These are phyloP conservation scores for Araneus ventricosus DNA, from an alignment of 1,140 invertebrate species.

Conservation along the genomic window DNA sequence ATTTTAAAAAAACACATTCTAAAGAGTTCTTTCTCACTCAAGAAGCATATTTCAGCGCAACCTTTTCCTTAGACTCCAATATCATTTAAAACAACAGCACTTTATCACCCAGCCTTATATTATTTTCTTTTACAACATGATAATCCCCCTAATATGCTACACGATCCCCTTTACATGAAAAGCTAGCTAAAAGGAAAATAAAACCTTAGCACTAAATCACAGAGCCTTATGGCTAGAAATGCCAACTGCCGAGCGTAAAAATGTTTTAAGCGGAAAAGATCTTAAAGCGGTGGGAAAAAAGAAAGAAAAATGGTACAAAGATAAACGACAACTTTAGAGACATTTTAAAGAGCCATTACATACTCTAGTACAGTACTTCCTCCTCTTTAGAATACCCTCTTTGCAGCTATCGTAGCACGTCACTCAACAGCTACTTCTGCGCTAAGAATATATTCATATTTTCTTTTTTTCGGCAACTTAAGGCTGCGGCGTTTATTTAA, in stretches of 20 bases:
- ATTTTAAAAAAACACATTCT: no score
- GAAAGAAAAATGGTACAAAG: neutral
- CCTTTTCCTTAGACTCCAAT: no score
- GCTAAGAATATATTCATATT: neutral
- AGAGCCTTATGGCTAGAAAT: neutral
- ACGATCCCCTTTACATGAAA: no score
- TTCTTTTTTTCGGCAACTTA: neutral
- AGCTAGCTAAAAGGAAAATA: no score
- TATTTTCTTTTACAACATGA: no score
- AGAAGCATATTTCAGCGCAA: no score
- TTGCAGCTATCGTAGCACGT: neutral
- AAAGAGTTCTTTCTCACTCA: no score
- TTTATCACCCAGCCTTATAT: no score
- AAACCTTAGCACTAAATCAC: neutral
- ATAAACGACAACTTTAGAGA: slow-evolving; percentile 24
- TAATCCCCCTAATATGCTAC: no score
- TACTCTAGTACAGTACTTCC: slow-evolving; percentile 5
- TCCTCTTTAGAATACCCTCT: neutral
- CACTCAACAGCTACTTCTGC: neutral
- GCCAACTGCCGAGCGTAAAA: neutral
- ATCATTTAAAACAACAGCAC: no score
- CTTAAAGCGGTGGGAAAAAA: neutral
- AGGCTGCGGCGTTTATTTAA: slow-evolving; percentile 1
- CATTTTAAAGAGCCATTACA: slow-evolving; percentile 26
- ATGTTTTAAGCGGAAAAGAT: neutral